Base-by-base conservation (phyloP, 1,140 invertebrate species). In the Periplaneta americana region DNA sequence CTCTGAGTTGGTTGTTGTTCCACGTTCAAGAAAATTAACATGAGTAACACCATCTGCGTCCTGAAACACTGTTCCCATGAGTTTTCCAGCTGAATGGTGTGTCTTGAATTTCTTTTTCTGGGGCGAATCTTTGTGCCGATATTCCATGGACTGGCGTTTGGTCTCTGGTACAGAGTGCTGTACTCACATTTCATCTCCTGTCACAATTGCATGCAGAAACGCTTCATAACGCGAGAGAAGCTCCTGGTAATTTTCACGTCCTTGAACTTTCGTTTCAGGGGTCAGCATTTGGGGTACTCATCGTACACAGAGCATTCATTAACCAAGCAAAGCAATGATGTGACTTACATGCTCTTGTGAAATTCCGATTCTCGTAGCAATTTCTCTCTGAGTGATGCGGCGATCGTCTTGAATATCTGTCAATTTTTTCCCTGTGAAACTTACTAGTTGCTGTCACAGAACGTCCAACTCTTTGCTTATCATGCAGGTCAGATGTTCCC, bases 101-200 rank as follows among this genome's bases (percentile, higher is more conserved):
- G 75, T 75, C 32, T 75, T 75, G 75, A 75, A 75, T 13, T 75
- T 31, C 32, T 31, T 28, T 28, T n/a, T n/a, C 22, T 75, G 75
- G 32, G 75, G 15, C 22, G 75, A 75, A 15, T 75, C 22, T 75
- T 28, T n/a, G 31, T 75, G 75, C 31, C 28, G 32, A 33, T 75
- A 75, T 75, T 75, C 75, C 75, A 75, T 75, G 75, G 75, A 75
- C 75, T 75, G 75, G 28, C 75, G 28, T 75, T 75, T 75, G 13
- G 75, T 75, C 75, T 75, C 75, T n/a, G 75, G 11, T 31, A 28
- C 75, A 57, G 28, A 15, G 11, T 11, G 28, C 13, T 75, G 75
- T 11, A 75, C 11, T 13, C 13, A 75, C 13, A 33, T 15, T 11
- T 75, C 75, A 33, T 31, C n/a, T n/a, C n/a, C n/a, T n/a, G n/a